Evolutionary conservation across 2,797 vertebrate genomes (phyloP).

Genomic region (Urophycis tenuis): DNA sequence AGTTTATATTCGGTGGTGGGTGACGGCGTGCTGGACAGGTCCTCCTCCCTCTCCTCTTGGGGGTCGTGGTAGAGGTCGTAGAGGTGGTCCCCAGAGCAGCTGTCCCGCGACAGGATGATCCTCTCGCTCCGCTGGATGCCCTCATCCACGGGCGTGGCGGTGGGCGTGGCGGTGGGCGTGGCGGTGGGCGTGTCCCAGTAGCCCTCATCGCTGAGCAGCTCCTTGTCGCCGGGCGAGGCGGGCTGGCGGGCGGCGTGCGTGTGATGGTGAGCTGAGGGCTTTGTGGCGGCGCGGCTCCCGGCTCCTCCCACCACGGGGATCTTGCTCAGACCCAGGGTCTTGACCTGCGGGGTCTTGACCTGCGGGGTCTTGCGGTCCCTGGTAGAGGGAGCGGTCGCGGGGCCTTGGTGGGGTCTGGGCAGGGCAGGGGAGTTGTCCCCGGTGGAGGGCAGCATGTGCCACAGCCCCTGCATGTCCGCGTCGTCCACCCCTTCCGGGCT

Average conservation of each 20-base stretch:
- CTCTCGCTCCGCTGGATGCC: slow-evolving; percentile 66
- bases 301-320: slow-evolving; percentile 69
- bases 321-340: slow-evolving; percentile 77
- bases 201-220: slow-evolving; percentile 87
- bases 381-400: slow-evolving; percentile 48
- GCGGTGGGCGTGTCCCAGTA: slow-evolving; percentile 94
- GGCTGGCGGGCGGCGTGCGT: slow-evolving; percentile 44
- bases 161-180: slow-evolving; percentile 62
- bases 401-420: slow-evolving; percentile 48
- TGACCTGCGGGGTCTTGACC: slow-evolving; percentile 68
- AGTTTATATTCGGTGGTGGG: slow-evolving; percentile 75
- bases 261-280: slow-evolving; percentile 57
- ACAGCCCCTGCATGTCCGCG: slow-evolving; percentile 89
- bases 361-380: slow-evolving; percentile 63
- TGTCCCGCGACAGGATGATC: slow-evolving; percentile 77
- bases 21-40: slow-evolving; percentile 63
- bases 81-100: slow-evolving; percentile 88
- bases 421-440: slow-evolving; percentile 72
- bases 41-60: slow-evolving; percentile 68
- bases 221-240: slow-evolving; percentile 77
- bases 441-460: slow-evolving; percentile 89
- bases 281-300: slow-evolving; percentile 42
- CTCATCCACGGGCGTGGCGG: slow-evolving; percentile 76
- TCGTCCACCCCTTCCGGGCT: slow-evolving; percentile 93
- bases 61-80: slow-evolving; percentile 85